phyloP scores from a whole-genome alignment of 2,888 invertebrate genomes.

The Synanthedon andrenaeformis region DNA sequence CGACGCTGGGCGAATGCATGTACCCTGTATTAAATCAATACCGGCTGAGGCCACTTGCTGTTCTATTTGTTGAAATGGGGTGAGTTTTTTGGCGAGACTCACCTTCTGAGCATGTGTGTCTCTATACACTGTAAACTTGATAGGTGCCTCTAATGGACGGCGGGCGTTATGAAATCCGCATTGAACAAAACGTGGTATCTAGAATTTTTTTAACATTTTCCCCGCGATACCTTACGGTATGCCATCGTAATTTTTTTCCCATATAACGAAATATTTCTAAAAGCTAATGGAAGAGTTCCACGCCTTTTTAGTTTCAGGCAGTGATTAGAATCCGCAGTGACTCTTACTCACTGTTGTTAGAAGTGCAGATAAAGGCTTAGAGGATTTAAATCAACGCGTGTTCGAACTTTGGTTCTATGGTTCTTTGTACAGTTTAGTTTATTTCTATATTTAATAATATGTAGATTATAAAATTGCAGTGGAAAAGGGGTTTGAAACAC shows the following conservation, averaged over 20 bases:
- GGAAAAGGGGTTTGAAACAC: no score
- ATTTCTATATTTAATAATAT: no score
- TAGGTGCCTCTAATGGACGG: conserved; percentile 25
- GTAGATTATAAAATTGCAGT: no score
- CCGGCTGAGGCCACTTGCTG: conserved; percentile 21
- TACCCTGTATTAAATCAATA: conserved; percentile 51
- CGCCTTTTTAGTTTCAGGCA: no score
- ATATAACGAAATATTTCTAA: not conserved
- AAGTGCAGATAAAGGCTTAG: no score
- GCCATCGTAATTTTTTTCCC: not conserved
- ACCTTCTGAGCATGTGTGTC: conserved; percentile 13
- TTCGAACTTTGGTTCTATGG: no score
- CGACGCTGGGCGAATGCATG: conserved; percentile 28
- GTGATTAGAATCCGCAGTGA: no score
- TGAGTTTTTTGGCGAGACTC: conserved; percentile 23
- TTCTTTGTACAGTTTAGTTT: no score
- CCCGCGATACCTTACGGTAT: not conserved
- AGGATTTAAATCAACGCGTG: no score
- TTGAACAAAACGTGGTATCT: not conserved
- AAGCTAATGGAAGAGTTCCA: not conserved
- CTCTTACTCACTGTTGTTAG: no score
- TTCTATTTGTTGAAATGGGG: conserved; percentile 29
- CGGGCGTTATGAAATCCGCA: conserved; percentile 8
- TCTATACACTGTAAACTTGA: not conserved
- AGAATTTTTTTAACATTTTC: not conserved